Evolutionary conservation across 2,113 vertebrate genomes (phyloP).

Genomic region (Donacobius atricapilla): DNA sequence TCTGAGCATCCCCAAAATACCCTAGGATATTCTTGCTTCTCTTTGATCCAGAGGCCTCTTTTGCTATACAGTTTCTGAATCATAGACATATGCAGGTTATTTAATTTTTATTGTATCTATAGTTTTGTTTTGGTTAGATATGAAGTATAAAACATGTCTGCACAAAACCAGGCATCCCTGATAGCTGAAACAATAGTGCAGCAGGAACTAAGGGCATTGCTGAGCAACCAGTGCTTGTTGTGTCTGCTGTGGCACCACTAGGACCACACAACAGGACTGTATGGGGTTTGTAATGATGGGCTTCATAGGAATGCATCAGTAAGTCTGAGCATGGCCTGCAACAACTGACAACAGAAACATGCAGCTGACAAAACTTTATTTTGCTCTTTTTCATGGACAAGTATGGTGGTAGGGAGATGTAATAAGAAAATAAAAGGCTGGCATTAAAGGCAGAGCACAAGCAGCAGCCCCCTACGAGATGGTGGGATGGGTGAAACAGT

Average conservation of each 20-base stretch:
- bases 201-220: not conserved
- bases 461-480: not conserved
- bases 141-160: not conserved
- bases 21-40: not conserved
- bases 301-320: not conserved
- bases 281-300: not conserved
- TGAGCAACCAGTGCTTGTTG: not conserved
- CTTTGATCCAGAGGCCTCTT: not conserved
- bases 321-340: not conserved
- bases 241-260: not conserved
- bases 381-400: not conserved
- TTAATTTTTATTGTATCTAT: not conserved
- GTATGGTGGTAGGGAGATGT: fast-evolving
- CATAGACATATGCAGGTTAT: not conserved
- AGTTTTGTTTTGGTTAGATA: not conserved
- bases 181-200: not conserved
- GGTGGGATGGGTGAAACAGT: not conserved
- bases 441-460: not conserved
- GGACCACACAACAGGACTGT: not conserved
- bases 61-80: not conserved
- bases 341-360: not conserved
- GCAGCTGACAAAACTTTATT: not conserved
- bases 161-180: not conserved
- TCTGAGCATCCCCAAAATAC: not conserved
- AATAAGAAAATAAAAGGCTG: not conserved